Base-by-base conservation (phyloP, 2,113 vertebrate species). In the Lipophrys pholis region DNA sequence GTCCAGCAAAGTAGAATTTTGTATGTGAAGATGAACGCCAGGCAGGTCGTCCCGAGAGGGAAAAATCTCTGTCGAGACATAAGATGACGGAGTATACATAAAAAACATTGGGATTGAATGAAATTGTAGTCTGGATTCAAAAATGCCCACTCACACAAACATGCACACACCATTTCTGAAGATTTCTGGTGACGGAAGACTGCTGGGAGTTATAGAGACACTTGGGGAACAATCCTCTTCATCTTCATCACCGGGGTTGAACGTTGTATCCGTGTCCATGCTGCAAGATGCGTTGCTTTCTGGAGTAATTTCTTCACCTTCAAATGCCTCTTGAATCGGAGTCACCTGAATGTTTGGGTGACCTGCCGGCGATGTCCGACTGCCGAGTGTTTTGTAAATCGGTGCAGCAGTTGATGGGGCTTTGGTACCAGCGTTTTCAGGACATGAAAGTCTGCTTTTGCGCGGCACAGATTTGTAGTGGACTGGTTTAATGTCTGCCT, bases 1-100 rank as follows among this genome's bases (percentile, higher is more conserved):
- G 64, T 96, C 94, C 65, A 97, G 88, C 61, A 98, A 92, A 66
- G 97, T 98, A 6, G 97, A 98, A 84, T 97, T 98, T 87, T 91
- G 97, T 7, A 84, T 54, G 2, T 63, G 56, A 45, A 15, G 5
- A 48, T 70, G 9, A 56, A 86, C 4, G 54, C 67, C 67, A 48
- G 14, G 8, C 21, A 50, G 11, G 68, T 78, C 80, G 40, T 81
- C 74, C 4, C 62, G 65, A 38, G 3, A 6, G 5, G 50, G 11
- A 1, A 80, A 76, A 7, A 8, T 46, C 12, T 53, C 87, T 91
- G 21, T 5, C 1, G 48, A 73, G 7, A 52, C 6, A 73, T 21
- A 14, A 39, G 6, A 36, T 15, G 15, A 21, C 14, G n/a, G 14
- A 15, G 0, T 11, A 14, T 6, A 5, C 42, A 49, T 38, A 1